These are phyloP conservation scores for Lophius piscatorius DNA, from an alignment of 2,113 vertebrate species.

Conservation along the genomic window DNA sequence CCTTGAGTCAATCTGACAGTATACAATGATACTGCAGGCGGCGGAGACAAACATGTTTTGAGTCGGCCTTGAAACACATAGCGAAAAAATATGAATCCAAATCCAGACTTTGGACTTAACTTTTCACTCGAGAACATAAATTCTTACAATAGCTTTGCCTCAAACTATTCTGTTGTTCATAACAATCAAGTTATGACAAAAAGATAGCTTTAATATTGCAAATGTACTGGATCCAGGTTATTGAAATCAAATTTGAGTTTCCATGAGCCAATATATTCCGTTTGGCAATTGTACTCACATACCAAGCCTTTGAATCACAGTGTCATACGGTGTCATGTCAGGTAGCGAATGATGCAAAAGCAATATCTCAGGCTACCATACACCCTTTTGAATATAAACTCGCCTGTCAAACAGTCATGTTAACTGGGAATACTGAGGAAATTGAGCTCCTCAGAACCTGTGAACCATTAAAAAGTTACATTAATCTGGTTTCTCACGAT, in stretches of 20 bases:
- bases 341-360: not conserved
- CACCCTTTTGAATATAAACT: constrained; percentile 3
- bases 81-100: too few species aligned
- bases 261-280: too few species aligned
- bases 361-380: not conserved
- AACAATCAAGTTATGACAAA: not conserved
- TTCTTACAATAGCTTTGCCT: too few species aligned
- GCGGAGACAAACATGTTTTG: too few species aligned
- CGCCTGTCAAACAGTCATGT: constrained; percentile 9
- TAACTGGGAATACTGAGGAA: constrained; percentile 15
- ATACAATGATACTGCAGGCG: not conserved
- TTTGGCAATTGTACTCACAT: too few species aligned
- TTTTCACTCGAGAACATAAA: too few species aligned
- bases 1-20: not conserved
- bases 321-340: not conserved
- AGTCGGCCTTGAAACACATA: too few species aligned
- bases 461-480: constrained; percentile 3
- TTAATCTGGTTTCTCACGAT: constrained; percentile 1
- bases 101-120: too few species aligned
- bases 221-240: not conserved
- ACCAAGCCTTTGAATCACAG: too few species aligned
- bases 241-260: not conserved
- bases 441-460: constrained; percentile 1
- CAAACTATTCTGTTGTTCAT: too few species aligned
- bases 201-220: not conserved